Conservation (phyloP, 2,113 vertebrate species). For the Catharus bicknelli region DNA sequence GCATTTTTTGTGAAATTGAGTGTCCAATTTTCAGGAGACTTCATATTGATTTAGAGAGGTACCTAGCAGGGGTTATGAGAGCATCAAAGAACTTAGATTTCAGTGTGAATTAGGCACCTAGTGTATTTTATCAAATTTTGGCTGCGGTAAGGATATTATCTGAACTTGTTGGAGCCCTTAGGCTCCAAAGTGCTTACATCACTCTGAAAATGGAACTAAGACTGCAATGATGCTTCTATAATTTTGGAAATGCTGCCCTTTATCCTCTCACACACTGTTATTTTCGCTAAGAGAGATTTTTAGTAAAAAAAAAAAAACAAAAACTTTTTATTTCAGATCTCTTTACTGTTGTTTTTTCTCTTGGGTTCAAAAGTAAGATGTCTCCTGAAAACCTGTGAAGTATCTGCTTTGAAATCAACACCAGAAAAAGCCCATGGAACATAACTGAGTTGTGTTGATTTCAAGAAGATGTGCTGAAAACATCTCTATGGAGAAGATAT, state of each 20-base stretch:
- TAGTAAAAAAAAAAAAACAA: neutral
- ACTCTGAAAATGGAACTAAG: conserved; percentile 47
- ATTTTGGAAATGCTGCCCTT: conserved; percentile 48
- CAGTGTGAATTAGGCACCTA: conserved; percentile 13
- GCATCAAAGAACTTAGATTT: conserved; percentile 3
- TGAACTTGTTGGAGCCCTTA: conserved; percentile 10
- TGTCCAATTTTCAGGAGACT: conserved; percentile 30
- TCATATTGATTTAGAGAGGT: neutral
- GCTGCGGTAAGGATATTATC: conserved; percentile 21
- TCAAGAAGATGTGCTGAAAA: neutral
- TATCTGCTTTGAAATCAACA: conserved; percentile 4
- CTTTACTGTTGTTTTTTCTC: neutral
- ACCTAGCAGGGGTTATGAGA: neutral
- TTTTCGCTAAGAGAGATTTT: neutral
- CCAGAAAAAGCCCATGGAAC: neutral
- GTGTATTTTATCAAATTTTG: conserved; percentile 15
- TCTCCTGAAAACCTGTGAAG: neutral
- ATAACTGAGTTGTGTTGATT: neutral
- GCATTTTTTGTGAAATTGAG: neutral
- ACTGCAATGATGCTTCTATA: neutral
- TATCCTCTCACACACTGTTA: neutral
- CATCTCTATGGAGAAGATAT: neutral
- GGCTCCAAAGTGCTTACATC: neutral
- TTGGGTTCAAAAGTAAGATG: neutral
- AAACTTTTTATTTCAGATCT: neutral